Evolutionary conservation across 2,113 vertebrate species (phyloP), one percentile per base, ranked within the genome.

Genomic region (Ictidomys tridecemlineatus): DNA sequence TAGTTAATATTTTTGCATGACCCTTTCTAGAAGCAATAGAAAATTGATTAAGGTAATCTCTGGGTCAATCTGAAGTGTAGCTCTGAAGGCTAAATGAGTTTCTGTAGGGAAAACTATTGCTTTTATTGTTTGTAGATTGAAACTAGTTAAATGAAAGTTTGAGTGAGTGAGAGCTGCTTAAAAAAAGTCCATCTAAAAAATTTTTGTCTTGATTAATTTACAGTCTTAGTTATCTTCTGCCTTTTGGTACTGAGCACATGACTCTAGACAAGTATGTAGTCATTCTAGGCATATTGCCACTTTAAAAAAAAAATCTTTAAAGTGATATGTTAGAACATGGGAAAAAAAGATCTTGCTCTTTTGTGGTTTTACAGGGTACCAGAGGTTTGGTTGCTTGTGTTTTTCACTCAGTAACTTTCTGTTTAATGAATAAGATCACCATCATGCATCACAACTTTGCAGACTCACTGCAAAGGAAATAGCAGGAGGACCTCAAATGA

Each of bases 391-490:
- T 86, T 98, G 97, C 96, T 94, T 96, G 93, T 97, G 93, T 96
- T 94, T 98, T 98, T 98, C 97, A 97, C 91, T 0, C 96, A 96
- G 0, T 97, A 98, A 96, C 98, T 98, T 98, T 98, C 97, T 98
- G 98, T 98, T 97, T 84, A 96, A 97, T 98, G 97, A 98, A 96
- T 96, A 98, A 94, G 78, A 96, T 98, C 91, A 95, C 93, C 91
- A 98, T 76, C 94, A 22, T 97, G 97, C 91, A 95, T 97, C 93
- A 92, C 91, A 86, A 13, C 91, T 97, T 34, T 96, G 73, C 98
- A 98, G 95, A 96, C 98, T 97, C 98, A 95, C 85, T 85, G 95
- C 96, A 98, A 88, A 97, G 97, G 98, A 99, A 98, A 97, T 98
- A 97, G 97, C 97, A 97, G 78, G 89, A 98, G 89, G n/a, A 6